Base-by-base conservation (phyloP, 2,113 vertebrate species). In the Gnathonemus longibarbis region DNA sequence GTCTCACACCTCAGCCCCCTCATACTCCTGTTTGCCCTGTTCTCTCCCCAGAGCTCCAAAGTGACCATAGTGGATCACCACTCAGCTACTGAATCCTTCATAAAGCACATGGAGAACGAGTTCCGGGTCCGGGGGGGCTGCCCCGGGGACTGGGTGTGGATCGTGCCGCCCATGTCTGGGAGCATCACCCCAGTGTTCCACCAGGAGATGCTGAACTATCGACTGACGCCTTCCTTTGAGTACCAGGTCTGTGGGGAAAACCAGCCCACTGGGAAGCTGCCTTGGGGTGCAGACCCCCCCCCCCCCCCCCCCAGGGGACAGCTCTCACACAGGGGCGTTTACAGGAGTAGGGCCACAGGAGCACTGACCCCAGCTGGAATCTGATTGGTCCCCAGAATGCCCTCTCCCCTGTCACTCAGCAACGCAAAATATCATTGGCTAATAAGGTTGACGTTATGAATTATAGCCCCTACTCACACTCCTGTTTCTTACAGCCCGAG, bases 71-170 rank as follows among this genome's bases (percentile, higher is more conserved):
- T 99, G 19, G 98, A 99, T 93, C 98, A 99, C 91, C 98, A 99
- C 93, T 99, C 98, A 0, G 98, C 98, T 92, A 99, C 98, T 0
- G 98, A 99, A 94, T 99, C 98, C 92, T 99, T 99, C 91, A 99
- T 99, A 94, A 99, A 99, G 93, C 98, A 99, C 96, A 98, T 99
- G 98, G 98, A 99, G 93, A 99, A 99, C 0, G 98, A 99, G 90
- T 97, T 97, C 89, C 95, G 97, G 1, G 98, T 98, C 92, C 96
- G 98, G 1, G 98, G 98, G 0, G 98, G 98, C 50, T 99, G 98
- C 53, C 98, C 98, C 0, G 98, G 97, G 0, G 98, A 99, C 95
- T 99, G 98, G 98, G 98, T 99, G 24, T 99, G 98, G 98, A 99
- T 99, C 0, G 97, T 99, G 21, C 98, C 98, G 0, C 98, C 98